Evolutionary conservation across 2,113 vertebrate genomes (phyloP), one percentile per base, ranked within the genome.

Genomic region (Candoia aspera): DNA sequence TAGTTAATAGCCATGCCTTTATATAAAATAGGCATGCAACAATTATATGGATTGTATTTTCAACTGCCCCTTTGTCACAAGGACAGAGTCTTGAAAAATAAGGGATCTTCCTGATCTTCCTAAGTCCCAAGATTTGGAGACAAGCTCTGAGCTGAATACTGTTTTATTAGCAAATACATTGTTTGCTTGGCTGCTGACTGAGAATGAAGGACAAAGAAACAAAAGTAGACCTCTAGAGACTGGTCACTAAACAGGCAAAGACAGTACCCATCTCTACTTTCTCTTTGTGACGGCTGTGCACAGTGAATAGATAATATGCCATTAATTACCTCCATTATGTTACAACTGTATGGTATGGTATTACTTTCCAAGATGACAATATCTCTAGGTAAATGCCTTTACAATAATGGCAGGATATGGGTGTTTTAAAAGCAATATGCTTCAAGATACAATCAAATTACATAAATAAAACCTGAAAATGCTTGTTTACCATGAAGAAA

Each of bases 331-430:
- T 73, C 1, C 37, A 29, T 89, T 94, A 23, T 12, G 93, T 95
- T 88, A 58, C 29, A 64, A 55, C 46, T 23, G 0, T 89, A 21
- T 84, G 37, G 85, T 90, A 93, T 84, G 26, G 58, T 90, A 93
- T 86, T 94, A 84, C 6, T 92, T 92, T 64, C 68, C 29, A 64
- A 92, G 86, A 92, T 92, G 90, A 93, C 93, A 73, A 91, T 79
- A 87, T 90, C n/a, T 1, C 93, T 42, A 6, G 91, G 94, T 60
- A 21, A 91, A 29, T 89, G 42, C 26, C 8, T 93, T 90, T 91
- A 12, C 6, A 26, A 85, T 0, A 29, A 2, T 93, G 33, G 83
- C 33, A 87, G 73, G 89, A 91, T 64, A 64, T 91, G 62, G 92
- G 87, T 91, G 55, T 17, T 92, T 60, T 73, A 88, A 95, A 55